These are phyloP conservation scores for Nesidiocoris tenuis DNA, from an alignment of 2,888 invertebrate genomes.

Conservation along the genomic window DNA sequence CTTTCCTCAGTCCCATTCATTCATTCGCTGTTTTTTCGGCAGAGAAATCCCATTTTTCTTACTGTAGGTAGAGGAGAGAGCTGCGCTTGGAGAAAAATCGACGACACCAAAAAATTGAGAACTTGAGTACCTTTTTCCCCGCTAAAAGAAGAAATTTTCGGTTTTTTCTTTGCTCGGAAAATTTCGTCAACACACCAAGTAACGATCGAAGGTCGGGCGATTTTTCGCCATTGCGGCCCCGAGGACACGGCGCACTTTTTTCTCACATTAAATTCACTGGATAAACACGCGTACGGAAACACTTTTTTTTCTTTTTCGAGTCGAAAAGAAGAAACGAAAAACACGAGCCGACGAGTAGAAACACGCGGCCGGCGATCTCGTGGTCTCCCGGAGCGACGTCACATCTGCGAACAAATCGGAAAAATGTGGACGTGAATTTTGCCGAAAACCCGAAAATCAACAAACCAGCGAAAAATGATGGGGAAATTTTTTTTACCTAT, in stretches of 20 bases:
- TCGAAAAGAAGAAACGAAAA: background rate
- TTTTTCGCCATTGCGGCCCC: too few species aligned
- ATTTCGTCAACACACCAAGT: too few species aligned
- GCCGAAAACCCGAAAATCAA: background rate
- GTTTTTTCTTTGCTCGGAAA: too few species aligned
- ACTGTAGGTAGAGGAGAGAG: background rate
- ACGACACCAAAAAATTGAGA: background rate
- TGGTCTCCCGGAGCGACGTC: background rate
- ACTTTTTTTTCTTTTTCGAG: too few species aligned
- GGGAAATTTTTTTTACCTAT: too few species aligned
- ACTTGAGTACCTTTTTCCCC: too few species aligned
- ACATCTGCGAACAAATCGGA: background rate
- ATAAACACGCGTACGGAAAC: background rate
- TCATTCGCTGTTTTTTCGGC: slow-evolving; percentile 48
- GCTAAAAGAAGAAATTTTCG: too few species aligned
- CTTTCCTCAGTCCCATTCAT: slow-evolving; percentile 53
- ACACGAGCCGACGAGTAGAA: background rate
- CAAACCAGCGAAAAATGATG: background rate
- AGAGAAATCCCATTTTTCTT: too few species aligned
- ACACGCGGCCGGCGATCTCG: background rate
- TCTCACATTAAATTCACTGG: background rate
- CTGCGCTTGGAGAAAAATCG: background rate
- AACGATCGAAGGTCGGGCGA: too few species aligned
- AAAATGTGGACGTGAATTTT: too few species aligned
- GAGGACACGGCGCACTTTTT: background rate